These are phyloP conservation scores for Vultur gryphus DNA, from an alignment of 2,797 vertebrate species.

Conservation along the genomic window DNA sequence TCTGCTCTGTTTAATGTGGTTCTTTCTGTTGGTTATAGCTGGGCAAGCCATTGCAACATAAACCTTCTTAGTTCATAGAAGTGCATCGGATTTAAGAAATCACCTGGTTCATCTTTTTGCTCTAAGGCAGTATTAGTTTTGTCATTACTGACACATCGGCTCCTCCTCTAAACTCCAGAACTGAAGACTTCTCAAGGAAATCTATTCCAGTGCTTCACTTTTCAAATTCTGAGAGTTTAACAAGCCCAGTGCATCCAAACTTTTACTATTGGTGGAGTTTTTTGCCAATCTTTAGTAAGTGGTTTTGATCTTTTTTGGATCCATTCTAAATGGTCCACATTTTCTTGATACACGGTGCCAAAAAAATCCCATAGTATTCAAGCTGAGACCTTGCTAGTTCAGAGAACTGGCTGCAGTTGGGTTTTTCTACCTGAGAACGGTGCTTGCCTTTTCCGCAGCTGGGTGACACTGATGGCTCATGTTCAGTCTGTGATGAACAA, in stretches of 20 bases:
- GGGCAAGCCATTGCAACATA: background rate
- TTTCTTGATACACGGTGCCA: background rate
- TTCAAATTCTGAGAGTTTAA: background rate
- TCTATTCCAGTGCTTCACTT: background rate
- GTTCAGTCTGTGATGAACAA: background rate
- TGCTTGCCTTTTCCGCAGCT: background rate
- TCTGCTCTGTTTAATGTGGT: background rate
- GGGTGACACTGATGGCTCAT: background rate
- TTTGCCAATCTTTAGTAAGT: no score
- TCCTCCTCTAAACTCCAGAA: background rate
- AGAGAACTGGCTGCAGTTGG: background rate
- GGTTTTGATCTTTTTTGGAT: background rate
- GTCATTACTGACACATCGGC: background rate
- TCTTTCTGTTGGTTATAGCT: background rate
- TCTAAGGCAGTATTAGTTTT: background rate
- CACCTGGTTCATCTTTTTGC: background rate
- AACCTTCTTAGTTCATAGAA: background rate
- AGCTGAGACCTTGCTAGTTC: background rate
- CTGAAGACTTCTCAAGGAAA: background rate
- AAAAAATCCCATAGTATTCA: accelerated
- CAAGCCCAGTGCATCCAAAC: accelerated
- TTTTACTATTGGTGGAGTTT: background rate
- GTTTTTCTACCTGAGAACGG: background rate
- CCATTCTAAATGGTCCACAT: accelerated
- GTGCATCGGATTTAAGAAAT: background rate